Base-by-base conservation (phyloP, 2,113 vertebrate genomes). In the Nothoprocta perdicaria region DNA sequence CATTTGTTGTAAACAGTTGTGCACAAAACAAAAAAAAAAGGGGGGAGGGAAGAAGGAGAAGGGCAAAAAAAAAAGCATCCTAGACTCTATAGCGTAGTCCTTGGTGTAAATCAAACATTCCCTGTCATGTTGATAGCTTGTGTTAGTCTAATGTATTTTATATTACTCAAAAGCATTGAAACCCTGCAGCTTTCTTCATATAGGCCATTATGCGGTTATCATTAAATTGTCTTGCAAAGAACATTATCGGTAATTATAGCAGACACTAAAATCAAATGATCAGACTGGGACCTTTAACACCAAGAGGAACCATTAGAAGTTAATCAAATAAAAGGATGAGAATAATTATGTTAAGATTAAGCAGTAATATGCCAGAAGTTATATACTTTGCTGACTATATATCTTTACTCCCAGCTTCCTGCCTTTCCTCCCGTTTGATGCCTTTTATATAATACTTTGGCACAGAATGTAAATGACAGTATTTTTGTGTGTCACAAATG, bases 181-280 rank as follows among this genome's bases (percentile, higher is more conserved):
- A 98, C 97, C 97, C 98, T 98, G 97, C 97, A 97, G 98, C 97
- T 98, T 98, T 97, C 97, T 97, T 98, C 97, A 97, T 98, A 98
- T 98, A 98, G 98, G 98, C 98, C 98, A 98, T 98, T 98, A 98
- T 98, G 98, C 96, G 97, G 97, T 98, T 98, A 98, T 98, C 98
- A 98, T 98, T 97, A 97, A 97, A 98, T 98, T 98, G 98, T 98
- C 98, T 98, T 98, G 98, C 98, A 98, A 98, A 98, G 98, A 99
- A 99, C 98, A 99, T 99, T 99, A 99, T 98, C 98, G 98, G 99
- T 99, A 99, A 99, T 99, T 99, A 99, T 99, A 98, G 98, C 98
- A 98, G 98, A 98, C 99, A 99, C 99, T 99, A 99, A 98, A 98
- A 98, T 98, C 98, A 99, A 99, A 99, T 98, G 99, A 99, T 98